Percentiles rank a stretch among this genome's conserved stretches.
These are phyloP conservation scores for Tromatobia lineatoria DNA, from an alignment of 2,888 invertebrate species.

Conservation along the genomic window DNA sequence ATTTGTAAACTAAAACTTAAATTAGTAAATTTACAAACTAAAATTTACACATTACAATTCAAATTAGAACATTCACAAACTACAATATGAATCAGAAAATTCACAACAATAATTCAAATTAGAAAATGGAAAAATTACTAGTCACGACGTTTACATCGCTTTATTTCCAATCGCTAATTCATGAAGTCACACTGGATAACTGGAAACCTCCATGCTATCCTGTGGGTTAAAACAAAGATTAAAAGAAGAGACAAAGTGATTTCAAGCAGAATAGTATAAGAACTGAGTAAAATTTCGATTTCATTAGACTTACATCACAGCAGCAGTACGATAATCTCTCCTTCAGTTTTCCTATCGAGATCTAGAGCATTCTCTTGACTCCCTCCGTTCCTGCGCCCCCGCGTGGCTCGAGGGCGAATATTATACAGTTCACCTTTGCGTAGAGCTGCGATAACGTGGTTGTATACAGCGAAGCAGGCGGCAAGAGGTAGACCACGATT, in stretches of 20 bases:
- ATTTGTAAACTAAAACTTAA: too few species aligned
- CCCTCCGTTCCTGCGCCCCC: background rate
- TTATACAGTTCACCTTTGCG: constrained; percentile 14
- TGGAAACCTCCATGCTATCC: too few species aligned
- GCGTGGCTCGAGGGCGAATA: background rate
- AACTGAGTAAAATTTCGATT: background rate
- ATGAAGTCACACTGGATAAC: too few species aligned
- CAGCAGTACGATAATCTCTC: background rate
- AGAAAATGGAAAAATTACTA: too few species aligned
- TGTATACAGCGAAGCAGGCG: constrained; percentile 3
- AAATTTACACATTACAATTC: too few species aligned
- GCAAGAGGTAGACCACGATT: constrained; percentile 17
- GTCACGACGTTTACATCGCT: too few species aligned
- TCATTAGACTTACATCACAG: background rate
- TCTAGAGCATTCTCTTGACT: constrained; percentile 18
- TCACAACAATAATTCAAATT: too few species aligned
- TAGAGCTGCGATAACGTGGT: constrained; percentile 13
- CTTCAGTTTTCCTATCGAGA: background rate
- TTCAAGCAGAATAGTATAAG: background rate
- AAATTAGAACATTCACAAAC: too few species aligned
- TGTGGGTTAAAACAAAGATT: too few species aligned
- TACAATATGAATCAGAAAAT: too few species aligned
- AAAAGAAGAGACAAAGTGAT: background rate
- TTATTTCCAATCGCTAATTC: too few species aligned
- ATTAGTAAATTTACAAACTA: too few species aligned